Percentiles rank a stretch among this genome's conserved stretches.
phyloP scores from a whole-genome alignment of 2,113 vertebrate genomes.

The Charina bottae region DNA sequence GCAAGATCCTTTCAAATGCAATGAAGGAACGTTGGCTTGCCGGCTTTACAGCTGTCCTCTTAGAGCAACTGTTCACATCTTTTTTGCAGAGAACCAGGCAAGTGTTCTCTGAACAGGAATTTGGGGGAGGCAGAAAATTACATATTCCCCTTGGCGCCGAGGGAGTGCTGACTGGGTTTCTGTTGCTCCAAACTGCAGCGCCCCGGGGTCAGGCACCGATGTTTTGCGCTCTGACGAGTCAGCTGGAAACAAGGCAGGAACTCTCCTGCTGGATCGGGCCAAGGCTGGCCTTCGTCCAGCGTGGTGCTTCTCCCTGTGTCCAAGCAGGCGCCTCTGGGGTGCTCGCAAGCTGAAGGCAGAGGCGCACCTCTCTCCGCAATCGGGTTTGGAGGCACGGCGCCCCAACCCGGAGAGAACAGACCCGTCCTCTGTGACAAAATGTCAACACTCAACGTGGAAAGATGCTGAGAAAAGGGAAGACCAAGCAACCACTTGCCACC shows the following conservation, averaged over 20 bases:
- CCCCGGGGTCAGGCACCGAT: accelerated
- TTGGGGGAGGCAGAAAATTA: background rate
- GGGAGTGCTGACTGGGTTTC: too few relatives aligned
- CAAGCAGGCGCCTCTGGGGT: background rate
- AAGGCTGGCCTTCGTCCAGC: background rate
- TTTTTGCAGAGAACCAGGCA: too few relatives aligned
- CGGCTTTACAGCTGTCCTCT: background rate
- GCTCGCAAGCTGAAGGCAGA: too few relatives aligned
- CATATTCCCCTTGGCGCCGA: too few relatives aligned
- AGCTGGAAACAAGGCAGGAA: background rate
- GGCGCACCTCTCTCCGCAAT: background rate
- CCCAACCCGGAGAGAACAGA: background rate
- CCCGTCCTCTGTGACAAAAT: background rate
- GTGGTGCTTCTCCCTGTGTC: accelerated
- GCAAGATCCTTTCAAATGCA: background rate
- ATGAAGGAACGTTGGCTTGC: background rate
- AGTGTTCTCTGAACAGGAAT: background rate
- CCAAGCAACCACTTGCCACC: background rate
- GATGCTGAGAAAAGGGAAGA: background rate
- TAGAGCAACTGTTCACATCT: background rate
- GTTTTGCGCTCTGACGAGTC: background rate
- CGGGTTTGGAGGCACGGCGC: background rate
- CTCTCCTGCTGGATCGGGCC: background rate
- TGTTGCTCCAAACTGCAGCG: background rate
- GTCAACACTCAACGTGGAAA: background rate